Base-by-base conservation (phyloP, 2,113 vertebrate genomes). In the Sinocyclocheilus maitianheensis region DNA sequence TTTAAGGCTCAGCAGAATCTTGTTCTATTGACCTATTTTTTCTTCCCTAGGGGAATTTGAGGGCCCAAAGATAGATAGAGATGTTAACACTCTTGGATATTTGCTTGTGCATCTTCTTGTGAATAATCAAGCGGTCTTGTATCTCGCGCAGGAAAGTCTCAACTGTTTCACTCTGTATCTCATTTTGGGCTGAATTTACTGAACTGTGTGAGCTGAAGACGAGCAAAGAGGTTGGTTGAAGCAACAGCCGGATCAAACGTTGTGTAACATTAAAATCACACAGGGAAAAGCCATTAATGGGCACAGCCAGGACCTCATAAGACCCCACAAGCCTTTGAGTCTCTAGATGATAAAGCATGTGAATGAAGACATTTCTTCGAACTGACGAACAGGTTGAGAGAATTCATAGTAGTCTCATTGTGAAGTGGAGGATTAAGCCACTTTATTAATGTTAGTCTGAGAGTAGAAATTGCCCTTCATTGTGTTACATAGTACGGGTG, bases 201-300 rank as follows among this genome's bases (percentile, higher is more conserved):
- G 51, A 13, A 63, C 40, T 12, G 26, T 63, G 55, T 10, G n/a
- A 37, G 46, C 34, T 53, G 78, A 37, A 77, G 55, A 76, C 3
- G 22, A 24, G 65, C 24, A 48, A 48, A 65, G 24, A 24, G 60
- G 13, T 20, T 76, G n/a, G 58, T 22, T 30, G 40, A 84, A 74
- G 55, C 18, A 16, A 77, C 37, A 69, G 77, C 18, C 67, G 83
- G 80, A 85, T 88, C 86, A 89, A 82, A 37, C 13, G 77, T 88
- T 89, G 89, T 74, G 60, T 81, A 88, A 89, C 53, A 84, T 89
- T 84, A 78, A 81, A 78, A 84, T 90, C 83, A 85, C 83, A 67
- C 85, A 37, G 77, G 79, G 60, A 75, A 77, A 83, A 83, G 77
- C 58, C 7, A 7, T 79, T 55, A 74, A 30, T 46, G 5, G 16